Base-by-base conservation (phyloP, 2,888 invertebrate species). In the Noctua comes region DNA sequence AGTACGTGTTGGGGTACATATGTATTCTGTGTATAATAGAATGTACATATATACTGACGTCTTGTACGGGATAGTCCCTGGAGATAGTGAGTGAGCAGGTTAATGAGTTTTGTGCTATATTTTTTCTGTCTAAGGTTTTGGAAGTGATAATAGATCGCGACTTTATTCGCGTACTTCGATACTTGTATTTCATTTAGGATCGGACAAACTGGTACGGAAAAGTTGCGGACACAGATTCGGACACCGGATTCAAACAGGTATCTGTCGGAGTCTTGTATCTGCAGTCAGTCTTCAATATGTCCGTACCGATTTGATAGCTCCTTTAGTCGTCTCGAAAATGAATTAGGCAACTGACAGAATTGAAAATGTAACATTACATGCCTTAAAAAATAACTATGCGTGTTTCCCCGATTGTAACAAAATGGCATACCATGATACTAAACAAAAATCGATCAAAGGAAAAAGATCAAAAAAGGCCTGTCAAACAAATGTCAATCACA, bases 91-190 rank as follows among this genome's bases (percentile, higher is more conserved):
- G 27, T 5, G n/a, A 31, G 21, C 70, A 77, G 70, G 59, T 46
- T 83, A 77, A 76, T 83, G 66, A 71, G 77, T 31, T 76, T 36
- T 62, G 21, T 54, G 11, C 16, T 43, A 64, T 21, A 13, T 54
- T 51, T 59, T n/a, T 62, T 73, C 8, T 27, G 1, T 36, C 16
- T 27, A 16, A 8, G 21, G 10, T 69, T n/a, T 54, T 48, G 54
- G 36, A 16, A 54, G 21, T 24, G 3, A 62, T 21, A 21, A 16
- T 27, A 40, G 18, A 21, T 27, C 10, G 16, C 11, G 27, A 21
- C 13, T 59, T n/a, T 10, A 10, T 66, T 66, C 43, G 40, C 16
- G 21, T 27, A 68, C 21, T 46, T 10, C 21, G 31, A 27, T 48
- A 21, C 31, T 43, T 10, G 18, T n/a, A 24, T 1, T 54, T 24